These are phyloP conservation scores for Cephus pygmeus DNA, from an alignment of 2,888 invertebrate genomes.

Conservation along the genomic window DNA sequence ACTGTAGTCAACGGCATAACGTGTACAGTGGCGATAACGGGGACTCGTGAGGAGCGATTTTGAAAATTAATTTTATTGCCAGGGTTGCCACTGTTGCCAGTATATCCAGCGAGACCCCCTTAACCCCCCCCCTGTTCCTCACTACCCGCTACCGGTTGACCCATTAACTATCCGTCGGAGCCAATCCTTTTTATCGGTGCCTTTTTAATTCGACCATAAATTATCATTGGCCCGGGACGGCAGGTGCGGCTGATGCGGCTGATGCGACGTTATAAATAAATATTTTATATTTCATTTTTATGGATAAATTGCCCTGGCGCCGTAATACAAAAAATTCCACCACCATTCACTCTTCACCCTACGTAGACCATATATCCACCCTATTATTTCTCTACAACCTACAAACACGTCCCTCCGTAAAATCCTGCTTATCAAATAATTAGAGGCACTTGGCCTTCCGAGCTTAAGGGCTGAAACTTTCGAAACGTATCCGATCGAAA, in stretches of 20 bases:
- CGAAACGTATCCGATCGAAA: no score
- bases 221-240: slow-evolving; percentile 35
- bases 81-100: slow-evolving; percentile 20
- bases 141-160: not conserved
- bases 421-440: no score
- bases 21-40: slow-evolving; percentile 5
- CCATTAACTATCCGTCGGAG: slow-evolving; percentile 29
- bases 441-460: no score
- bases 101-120: slow-evolving; percentile 12
- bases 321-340: not conserved
- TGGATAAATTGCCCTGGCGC: slow-evolving; percentile 33
- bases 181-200: slow-evolving; percentile 30
- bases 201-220: slow-evolving; percentile 48
- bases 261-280: slow-evolving; percentile 52
- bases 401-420: no score
- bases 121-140: no score
- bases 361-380: no score
- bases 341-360: no score
- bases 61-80: slow-evolving; percentile 34
- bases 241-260: slow-evolving; percentile 44
- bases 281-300: slow-evolving; percentile 40
- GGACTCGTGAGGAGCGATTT: slow-evolving; percentile 20
- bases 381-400: no score
- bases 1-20: slow-evolving; percentile 2
- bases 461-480: no score